A percentile compares a stretch with the other conserved stretches of the same genome.
These are phyloP conservation scores for Nerophis ophidion DNA, from an alignment of 2,113 vertebrate species.

Conservation along the genomic window DNA sequence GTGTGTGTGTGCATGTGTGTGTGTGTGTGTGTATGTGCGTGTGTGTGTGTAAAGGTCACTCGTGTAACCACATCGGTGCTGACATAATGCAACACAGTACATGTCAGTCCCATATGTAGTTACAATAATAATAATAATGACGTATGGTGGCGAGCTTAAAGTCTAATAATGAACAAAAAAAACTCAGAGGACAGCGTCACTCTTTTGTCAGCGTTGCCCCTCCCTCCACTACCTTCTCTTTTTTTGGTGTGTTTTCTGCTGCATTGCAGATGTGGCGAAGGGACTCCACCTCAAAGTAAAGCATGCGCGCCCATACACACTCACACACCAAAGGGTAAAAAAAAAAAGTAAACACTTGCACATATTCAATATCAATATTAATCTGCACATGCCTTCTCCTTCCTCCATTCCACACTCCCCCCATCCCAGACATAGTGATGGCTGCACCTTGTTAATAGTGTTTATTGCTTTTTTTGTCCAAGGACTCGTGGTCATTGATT, in stretches of 20 bases:
- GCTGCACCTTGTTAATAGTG: conserved; percentile 60
- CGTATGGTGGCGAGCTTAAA: conserved; percentile 2
- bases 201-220: conserved; percentile 48
- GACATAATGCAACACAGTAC: conserved; percentile 28
- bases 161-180: background rate
- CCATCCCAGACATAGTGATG: conserved; percentile 40
- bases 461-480: conserved; percentile 59
- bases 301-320: conserved; percentile 25
- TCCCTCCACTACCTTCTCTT: conserved; percentile 29
- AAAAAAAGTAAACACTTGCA: conserved; percentile 29
- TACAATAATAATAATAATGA: background rate
- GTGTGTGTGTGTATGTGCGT: background rate
- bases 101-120: background rate
- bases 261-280: conserved; percentile 76
- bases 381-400: conserved; percentile 1
- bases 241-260: conserved; percentile 68
- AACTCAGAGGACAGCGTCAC: conserved; percentile 41
- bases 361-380: conserved; percentile 40
- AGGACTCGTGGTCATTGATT: conserved; percentile 59
- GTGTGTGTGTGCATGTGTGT: background rate
- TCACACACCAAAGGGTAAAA: conserved; percentile 34
- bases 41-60: conserved; percentile 57
- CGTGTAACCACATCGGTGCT: conserved; percentile 43
- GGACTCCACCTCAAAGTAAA: conserved; percentile 70
- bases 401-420: background rate